Evolutionary conservation across 1,140 invertebrate genomes (phyloP).

Genomic region (Magallana ariakensis): DNA sequence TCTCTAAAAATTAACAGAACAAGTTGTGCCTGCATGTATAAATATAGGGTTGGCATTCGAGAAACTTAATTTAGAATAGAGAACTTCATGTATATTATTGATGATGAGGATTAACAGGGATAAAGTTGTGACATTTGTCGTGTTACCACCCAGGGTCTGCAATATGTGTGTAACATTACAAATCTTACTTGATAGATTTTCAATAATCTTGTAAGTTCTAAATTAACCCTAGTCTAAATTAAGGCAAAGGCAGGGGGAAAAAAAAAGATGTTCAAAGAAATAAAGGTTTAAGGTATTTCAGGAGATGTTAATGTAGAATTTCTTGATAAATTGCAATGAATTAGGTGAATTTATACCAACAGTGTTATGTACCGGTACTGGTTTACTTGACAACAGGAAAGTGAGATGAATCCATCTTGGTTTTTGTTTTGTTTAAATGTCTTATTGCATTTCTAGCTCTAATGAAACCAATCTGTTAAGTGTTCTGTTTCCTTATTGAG

Average conservation of each 20-base stretch:
- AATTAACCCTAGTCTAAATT: background rate
- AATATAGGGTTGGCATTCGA: background rate
- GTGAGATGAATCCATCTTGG: background rate
- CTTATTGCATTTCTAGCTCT: too few relatives aligned
- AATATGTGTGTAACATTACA: background rate
- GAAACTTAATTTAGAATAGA: background rate
- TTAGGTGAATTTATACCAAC: background rate
- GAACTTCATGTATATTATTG: background rate
- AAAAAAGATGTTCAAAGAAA: background rate
- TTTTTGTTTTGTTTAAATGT: too few relatives aligned
- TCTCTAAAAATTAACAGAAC: too few relatives aligned
- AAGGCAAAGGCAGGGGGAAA: background rate
- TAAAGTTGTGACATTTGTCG: background rate
- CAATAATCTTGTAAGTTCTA: background rate
- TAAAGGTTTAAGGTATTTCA: background rate
- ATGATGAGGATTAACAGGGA: background rate
- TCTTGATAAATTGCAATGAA: background rate
- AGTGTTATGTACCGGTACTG: background rate
- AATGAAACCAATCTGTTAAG: too few relatives aligned
- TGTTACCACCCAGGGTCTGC: slow-evolving; percentile 1
- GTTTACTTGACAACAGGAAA: background rate
- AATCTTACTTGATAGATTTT: slow-evolving; percentile 15
- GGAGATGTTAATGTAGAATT: background rate
- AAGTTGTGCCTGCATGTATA: too few relatives aligned
- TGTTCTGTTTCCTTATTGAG: background rate